These are phyloP conservation scores for Gallinago undulata DNA, from an alignment of 2,113 vertebrate species.

Conservation along the genomic window DNA sequence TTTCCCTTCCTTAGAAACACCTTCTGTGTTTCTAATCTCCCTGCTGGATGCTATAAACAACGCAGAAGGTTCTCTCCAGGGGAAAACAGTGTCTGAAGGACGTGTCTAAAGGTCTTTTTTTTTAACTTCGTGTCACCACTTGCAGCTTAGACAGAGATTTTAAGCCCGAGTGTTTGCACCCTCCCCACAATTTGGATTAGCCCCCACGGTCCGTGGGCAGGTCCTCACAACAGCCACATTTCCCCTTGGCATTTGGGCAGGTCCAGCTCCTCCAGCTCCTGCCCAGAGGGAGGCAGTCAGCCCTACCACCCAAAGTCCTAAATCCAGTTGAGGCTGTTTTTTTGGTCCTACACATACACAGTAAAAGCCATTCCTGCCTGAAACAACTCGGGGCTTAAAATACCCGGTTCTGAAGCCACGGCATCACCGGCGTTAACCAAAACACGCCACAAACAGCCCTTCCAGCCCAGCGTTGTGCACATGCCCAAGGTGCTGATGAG, in stretches of 20 bases:
- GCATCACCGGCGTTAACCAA: too few relatives aligned
- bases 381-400: not conserved
- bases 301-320: not conserved
- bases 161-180: not conserved
- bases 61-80: fast-evolving
- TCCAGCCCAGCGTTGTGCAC: fast-evolving
- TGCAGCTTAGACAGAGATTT: not conserved
- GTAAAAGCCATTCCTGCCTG: not conserved
- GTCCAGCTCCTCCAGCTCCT: not conserved
- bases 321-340: not conserved
- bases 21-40: not conserved
- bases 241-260: not conserved
- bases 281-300: not conserved
- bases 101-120: not conserved
- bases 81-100: not conserved
- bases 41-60: not conserved
- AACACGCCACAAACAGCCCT: not conserved
- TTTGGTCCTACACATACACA: not conserved
- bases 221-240: fast-evolving
- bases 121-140: not conserved
- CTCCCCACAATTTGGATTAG: not conserved
- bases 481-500: not conserved
- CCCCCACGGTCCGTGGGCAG: not conserved
- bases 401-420: not conserved
- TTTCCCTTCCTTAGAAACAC: not conserved